These are phyloP conservation scores for Berghia stephanieae DNA, from an alignment of 1,140 invertebrate species.

Conservation along the genomic window DNA sequence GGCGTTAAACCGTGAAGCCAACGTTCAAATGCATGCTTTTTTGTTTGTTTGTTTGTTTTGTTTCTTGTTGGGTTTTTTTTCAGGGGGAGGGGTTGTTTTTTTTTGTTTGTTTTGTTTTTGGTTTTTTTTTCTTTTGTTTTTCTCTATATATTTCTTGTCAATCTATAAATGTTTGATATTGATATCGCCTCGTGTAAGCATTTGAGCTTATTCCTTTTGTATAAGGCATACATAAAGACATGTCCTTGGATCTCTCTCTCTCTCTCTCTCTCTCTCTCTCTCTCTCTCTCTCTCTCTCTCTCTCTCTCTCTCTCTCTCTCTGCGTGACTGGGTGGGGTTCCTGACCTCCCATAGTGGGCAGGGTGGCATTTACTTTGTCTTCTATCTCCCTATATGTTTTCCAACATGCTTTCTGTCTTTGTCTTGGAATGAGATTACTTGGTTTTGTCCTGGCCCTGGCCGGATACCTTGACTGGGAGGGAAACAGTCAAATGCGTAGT, in stretches of 20 bases:
- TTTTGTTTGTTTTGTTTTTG: neutral
- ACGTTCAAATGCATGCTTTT: neutral
- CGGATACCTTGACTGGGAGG: no score
- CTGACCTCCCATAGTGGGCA: no score
- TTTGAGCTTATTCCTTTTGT: no score
- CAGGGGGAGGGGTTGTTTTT: neutral
- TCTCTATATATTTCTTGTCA: neutral
- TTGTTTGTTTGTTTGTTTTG: neutral
- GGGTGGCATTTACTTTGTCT: no score
- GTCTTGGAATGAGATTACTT: no score
- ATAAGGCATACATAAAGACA: no score
- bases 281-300: neutral
- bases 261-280: neutral
- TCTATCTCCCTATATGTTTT: no score
- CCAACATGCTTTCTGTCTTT: no score
- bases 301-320: neutral
- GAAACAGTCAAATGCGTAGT: no score
- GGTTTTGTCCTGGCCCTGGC: no score
- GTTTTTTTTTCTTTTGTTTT: neutral
- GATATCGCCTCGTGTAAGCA: neutral
- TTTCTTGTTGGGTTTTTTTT: neutral
- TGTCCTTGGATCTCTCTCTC: neutral
- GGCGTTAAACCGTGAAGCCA: neutral
- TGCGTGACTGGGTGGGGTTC: no score
- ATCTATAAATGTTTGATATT: neutral